phyloP scores from a whole-genome alignment of 2,797 vertebrate species.

The Nyctibius grandis region DNA sequence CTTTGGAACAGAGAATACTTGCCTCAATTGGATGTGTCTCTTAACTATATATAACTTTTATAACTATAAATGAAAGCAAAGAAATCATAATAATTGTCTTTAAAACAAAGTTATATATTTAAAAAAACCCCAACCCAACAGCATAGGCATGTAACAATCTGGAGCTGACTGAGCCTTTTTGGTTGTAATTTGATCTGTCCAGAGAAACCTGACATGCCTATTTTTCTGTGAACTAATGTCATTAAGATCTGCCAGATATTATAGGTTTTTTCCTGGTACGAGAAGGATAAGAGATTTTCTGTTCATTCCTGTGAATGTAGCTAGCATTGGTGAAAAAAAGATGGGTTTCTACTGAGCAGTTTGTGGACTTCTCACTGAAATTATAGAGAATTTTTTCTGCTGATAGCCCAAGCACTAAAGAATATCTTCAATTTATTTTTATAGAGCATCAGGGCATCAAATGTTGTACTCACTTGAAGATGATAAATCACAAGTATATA shows the following conservation, averaged over 20 bases:
- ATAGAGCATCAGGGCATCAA: neutral
- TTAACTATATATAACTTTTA: neutral
- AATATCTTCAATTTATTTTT: neutral
- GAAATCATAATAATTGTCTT: neutral
- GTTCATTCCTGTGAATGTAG: neutral
- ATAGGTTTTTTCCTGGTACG: neutral
- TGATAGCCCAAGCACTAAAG: neutral
- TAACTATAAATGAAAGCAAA: neutral
- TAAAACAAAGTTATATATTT: neutral
- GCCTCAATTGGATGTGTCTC: neutral
- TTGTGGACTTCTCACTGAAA: neutral
- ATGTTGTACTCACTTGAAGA: neutral
- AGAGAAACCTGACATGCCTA: neutral
- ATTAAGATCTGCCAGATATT: neutral
- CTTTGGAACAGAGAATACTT: neutral
- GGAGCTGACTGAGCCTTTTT: neutral
- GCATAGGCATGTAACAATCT: neutral
- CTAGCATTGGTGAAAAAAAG: neutral
- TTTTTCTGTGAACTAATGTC: neutral
- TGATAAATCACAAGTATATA: neutral
- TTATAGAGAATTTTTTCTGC: neutral
- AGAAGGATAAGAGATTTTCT: neutral
- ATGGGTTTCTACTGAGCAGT: neutral
- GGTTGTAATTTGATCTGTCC: neutral
- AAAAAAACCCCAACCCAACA: neutral